Base-by-base conservation (phyloP, 2,888 invertebrate species). In the Celastrina argiolus region DNA sequence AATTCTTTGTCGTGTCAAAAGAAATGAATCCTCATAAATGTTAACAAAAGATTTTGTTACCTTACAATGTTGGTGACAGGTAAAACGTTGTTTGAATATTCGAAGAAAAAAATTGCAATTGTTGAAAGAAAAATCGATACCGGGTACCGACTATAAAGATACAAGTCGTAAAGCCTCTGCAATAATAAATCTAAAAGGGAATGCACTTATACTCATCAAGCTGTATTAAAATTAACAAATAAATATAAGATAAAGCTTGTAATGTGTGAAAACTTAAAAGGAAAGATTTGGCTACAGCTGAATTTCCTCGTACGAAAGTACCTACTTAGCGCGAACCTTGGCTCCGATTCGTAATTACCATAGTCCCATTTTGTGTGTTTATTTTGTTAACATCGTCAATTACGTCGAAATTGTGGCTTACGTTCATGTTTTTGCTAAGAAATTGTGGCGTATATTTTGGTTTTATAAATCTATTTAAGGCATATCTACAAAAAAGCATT, bases 241-340 rank as follows among this genome's bases (percentile, higher is more conserved):
- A 80, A 88, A 87, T 61, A 81, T 88, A 78, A 87, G 87, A 86
- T 88, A 88, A 89, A 85, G 85, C 81, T 77, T 81, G 76, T 77
- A 74, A 79, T 76, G 88, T 86, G 83, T 84, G 77, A 85, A 79
- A 77, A 84, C 61, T 10, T 36, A 61, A 61, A 36, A 81, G 73
- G 78, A 74, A 75, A 80, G 79, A 79, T 83, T 86, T 81, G 80
- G 71, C 70, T 71, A 69, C 69, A 70, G 65, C 66, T 69, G 69
- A 77, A 64, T 77, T 75, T 76, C 74, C 74, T 75, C 77, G 73
- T 74, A 78, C 36, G 14, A 61, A 16, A 42, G 68, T 36, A 69
- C 66, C 74, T 72, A 75, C 75, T 74, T 75, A 73, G 74, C 74
- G 68, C 69, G 77, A 76, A 79, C 83, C 84, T 85, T 87, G 83